Evolutionary conservation across 2,888 invertebrate species (phyloP).

Genomic region (Caenorhabditis wallacei): DNA sequence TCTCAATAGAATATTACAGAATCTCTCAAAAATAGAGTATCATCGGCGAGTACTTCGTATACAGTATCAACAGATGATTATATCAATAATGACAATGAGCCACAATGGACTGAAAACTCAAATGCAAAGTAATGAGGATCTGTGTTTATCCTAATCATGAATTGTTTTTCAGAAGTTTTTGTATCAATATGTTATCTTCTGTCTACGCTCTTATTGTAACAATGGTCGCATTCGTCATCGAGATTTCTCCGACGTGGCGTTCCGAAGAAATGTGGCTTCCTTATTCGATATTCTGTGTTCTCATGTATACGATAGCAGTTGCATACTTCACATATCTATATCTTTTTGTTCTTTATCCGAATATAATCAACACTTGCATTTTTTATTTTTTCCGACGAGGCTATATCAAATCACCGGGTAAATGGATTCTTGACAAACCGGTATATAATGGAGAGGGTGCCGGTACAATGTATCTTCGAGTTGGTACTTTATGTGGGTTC

Average conservation of each 20-base stretch:
- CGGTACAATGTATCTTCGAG: constrained; percentile 43
- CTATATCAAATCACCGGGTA: neutral
- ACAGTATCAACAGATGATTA: constrained; percentile 19
- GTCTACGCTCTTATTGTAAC: constrained; percentile 58
- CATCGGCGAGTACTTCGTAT: constrained; percentile 43
- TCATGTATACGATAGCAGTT: constrained; percentile 41
- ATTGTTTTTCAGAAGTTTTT: constrained; percentile 28
- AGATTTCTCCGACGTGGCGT: constrained; percentile 57
- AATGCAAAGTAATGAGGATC: constrained; percentile 16
- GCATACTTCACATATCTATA: constrained; percentile 46
- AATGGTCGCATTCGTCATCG: constrained; percentile 55
- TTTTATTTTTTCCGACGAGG: constrained; percentile 14
- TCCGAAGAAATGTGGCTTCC: constrained; percentile 45
- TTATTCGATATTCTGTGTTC: constrained; percentile 35
- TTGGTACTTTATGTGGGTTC: constrained; percentile 42
- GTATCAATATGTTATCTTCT: constrained; percentile 46
- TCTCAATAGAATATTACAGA: no score
- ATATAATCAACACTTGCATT: constrained; percentile 19
- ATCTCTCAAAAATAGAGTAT: constrained; percentile 38
- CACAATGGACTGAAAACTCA: constrained; percentile 21
- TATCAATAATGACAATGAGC: constrained; percentile 17
- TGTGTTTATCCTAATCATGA: no score
- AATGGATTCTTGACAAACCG: constrained; percentile 19
- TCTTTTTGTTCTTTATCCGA: constrained; percentile 43
- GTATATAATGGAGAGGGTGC: constrained; percentile 37